phyloP scores from a whole-genome alignment of 1,140 invertebrate genomes.

The Drosophila watanabei region DNA sequence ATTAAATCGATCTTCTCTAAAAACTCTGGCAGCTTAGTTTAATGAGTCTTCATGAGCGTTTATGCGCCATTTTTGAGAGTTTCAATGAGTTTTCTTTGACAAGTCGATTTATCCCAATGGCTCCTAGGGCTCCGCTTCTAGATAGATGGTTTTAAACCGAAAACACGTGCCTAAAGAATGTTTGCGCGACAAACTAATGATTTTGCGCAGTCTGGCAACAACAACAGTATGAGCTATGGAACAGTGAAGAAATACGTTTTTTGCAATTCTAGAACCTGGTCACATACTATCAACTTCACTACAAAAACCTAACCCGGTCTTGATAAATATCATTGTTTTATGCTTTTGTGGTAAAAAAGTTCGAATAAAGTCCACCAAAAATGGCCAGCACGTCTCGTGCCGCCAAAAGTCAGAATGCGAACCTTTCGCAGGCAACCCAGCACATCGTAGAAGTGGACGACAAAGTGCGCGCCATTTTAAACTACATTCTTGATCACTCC shows the following conservation, averaged over 20 bases:
- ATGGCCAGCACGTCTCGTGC: conserved; percentile 62
- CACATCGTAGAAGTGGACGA: conserved; percentile 10
- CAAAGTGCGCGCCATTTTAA: conserved; percentile 51
- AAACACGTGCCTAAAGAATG: too few relatives aligned
- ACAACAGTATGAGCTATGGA: background rate
- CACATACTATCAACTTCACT: background rate
- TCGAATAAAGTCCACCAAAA: background rate
- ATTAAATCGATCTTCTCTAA: background rate
- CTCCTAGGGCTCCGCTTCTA: too few relatives aligned
- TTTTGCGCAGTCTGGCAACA: background rate
- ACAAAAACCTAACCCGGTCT: background rate
- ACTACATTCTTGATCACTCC: conserved; percentile 60
- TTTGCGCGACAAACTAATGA: too few relatives aligned
- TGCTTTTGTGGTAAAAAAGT: background rate
- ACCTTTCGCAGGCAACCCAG: conserved; percentile 15
- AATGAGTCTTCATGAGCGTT: too few relatives aligned
- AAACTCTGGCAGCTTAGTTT: background rate
- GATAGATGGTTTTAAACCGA: too few relatives aligned
- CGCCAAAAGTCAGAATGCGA: conserved; percentile 20
- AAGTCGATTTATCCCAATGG: too few relatives aligned
- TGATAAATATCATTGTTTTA: background rate
- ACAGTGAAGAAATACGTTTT: too few relatives aligned
- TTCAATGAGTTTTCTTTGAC: background rate
- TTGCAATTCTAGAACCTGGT: background rate
- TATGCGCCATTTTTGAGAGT: too few relatives aligned